Evolutionary conservation across 2,888 invertebrate species (phyloP).

Genomic region (Xestia ashworthii): DNA sequence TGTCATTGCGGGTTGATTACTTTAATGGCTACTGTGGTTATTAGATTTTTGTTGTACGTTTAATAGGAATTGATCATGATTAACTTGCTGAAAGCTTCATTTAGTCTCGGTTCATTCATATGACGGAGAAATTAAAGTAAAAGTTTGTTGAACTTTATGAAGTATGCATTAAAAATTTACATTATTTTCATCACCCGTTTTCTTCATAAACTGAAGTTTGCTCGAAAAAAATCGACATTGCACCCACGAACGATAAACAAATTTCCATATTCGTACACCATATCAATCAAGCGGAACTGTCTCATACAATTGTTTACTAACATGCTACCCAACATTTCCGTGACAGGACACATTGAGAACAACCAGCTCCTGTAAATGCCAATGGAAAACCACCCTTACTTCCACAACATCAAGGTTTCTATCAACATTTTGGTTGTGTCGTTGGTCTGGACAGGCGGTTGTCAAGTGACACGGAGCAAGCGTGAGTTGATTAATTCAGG

Average conservation of each 20-base stretch:
- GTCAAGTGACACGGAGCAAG: constrained; percentile 73
- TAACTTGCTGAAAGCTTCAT: constrained; percentile 53
- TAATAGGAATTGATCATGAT: constrained; percentile 67
- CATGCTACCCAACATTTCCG: constrained; percentile 67
- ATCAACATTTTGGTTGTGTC: constrained; percentile 44
- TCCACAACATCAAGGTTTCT: constrained; percentile 32
- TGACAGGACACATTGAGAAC: constrained; percentile 61
- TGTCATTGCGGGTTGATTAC: constrained; percentile 85
- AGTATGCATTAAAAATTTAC: neutral
- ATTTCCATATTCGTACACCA: constrained; percentile 47
- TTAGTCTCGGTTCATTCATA: constrained; percentile 17
- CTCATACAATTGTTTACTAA: constrained; percentile 67
- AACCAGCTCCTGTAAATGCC: constrained; percentile 40
- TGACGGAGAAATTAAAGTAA: neutral
- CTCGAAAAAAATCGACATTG: neutral
- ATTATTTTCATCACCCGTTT: neutral
- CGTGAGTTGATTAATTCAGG: constrained; percentile 78
- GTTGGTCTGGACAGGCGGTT: constrained; percentile 66
- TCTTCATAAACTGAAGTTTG: neutral
- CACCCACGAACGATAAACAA: constrained; percentile 9
- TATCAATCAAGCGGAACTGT: constrained; percentile 66
- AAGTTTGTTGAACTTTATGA: neutral
- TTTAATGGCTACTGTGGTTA: constrained; percentile 72
- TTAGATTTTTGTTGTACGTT: constrained; percentile 71
- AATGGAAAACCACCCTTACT: constrained; percentile 36